A percentile compares a stretch with the other conserved stretches of the same genome.
These are phyloP conservation scores for Tuta absoluta DNA, from an alignment of 2,888 invertebrate species.

Conservation along the genomic window DNA sequence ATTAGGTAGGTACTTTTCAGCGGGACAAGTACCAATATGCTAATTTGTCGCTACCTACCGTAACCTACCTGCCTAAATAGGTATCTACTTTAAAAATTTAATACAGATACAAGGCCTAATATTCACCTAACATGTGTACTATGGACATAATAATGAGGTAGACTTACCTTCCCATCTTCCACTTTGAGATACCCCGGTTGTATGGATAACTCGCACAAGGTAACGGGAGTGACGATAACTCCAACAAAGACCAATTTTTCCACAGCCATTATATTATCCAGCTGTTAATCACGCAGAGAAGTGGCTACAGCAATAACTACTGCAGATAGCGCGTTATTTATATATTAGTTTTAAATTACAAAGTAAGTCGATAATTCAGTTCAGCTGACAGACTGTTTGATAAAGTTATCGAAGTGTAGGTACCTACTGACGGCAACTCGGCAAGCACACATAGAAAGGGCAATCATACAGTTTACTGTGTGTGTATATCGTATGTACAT, in stretches of 20 bases:
- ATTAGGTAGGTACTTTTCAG: no score
- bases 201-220: constrained; percentile 51
- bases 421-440: not conserved
- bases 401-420: not conserved
- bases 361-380: constrained; percentile 24
- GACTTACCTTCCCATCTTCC: constrained; percentile 27
- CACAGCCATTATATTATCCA: constrained; percentile 45
- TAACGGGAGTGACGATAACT: constrained; percentile 52
- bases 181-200: constrained; percentile 74
- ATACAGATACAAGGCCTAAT: not conserved
- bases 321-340: not conserved
- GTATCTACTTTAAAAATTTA: no score
- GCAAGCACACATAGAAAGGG: not conserved
- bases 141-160: not conserved
- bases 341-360: not conserved
- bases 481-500: not conserved
- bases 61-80: no score
- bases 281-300: not conserved
- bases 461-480: not conserved
- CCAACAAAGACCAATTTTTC: constrained; percentile 58
- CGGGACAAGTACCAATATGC: no score
- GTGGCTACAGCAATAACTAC: not conserved
- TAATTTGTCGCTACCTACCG: no score
- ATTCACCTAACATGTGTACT: not conserved
- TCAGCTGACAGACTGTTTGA: not conserved